Conservation (phyloP, 1,140 invertebrate species). For the Harpegnathos saltator region DNA sequence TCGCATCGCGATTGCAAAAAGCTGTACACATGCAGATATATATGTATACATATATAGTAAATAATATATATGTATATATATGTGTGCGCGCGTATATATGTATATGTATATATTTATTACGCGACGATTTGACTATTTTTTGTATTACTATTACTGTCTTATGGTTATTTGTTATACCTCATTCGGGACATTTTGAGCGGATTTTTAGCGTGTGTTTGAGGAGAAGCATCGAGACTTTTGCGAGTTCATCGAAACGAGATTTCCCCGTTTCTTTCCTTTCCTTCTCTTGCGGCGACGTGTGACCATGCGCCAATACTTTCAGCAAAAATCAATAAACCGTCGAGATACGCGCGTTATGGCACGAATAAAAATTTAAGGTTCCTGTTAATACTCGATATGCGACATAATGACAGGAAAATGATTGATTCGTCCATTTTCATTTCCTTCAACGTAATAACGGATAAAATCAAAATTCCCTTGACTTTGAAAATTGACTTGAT, state of each 20-base stretch:
- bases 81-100: conserved; percentile 50
- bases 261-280: neutral
- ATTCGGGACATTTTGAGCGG: conserved; percentile 81
- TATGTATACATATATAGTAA: conserved; percentile 40
- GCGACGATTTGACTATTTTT: conserved; percentile 74
- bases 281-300: neutral
- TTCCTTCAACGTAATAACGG: neutral
- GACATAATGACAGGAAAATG: neutral
- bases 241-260: neutral
- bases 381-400: neutral
- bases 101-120: conserved; percentile 74
- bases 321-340: neutral
- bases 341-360: neutral
- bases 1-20: conserved; percentile 74
- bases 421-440: neutral
- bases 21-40: conserved; percentile 64
- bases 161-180: conserved; percentile 73
- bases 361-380: neutral
- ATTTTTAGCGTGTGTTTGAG: conserved; percentile 84
- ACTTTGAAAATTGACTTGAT: too few relatives aligned
- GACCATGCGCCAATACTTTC: neutral
- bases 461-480: too few relatives aligned
- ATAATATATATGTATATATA: conserved; percentile 37
- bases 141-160: conserved; percentile 76
- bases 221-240: conserved; percentile 69